A percentile compares a stretch with the other conserved stretches of the same genome.
Evolutionary conservation across 2,113 vertebrate genomes (phyloP).

Genomic region (Chascanopsetta lugubris): DNA sequence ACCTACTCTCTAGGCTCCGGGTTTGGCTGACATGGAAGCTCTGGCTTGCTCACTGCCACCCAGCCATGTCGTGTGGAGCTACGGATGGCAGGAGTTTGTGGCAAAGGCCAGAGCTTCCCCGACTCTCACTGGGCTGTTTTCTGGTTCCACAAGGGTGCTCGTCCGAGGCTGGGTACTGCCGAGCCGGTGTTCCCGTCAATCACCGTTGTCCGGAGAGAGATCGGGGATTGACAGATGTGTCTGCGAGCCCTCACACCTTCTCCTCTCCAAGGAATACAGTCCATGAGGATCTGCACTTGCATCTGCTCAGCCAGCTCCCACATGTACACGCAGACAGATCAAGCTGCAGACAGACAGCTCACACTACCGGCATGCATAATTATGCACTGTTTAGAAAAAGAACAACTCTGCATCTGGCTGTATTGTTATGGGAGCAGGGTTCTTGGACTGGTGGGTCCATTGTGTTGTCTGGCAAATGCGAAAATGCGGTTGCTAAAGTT

Average conservation of each 20-base stretch:
- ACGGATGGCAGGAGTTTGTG: conserved; percentile 64
- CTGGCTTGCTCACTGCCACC: conserved; percentile 75
- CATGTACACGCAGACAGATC: conserved; percentile 35
- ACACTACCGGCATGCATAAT: conserved; percentile 40
- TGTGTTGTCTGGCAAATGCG: conserved; percentile 70
- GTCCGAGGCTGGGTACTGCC: conserved; percentile 45
- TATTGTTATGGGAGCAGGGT: conserved; percentile 40
- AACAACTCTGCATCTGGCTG: conserved; percentile 41
- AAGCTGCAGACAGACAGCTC: conserved; percentile 45
- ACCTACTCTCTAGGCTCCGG: conserved; percentile 65
- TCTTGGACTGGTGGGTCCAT: conserved; percentile 65
- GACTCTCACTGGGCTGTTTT: conserved; percentile 46
- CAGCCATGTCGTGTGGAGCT: conserved; percentile 73
- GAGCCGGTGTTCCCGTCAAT: conserved; percentile 67
- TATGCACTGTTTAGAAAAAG: conserved; percentile 21
- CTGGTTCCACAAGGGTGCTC: conserved; percentile 67
- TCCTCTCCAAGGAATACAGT: conserved; percentile 55
- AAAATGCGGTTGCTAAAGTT: conserved; percentile 64
- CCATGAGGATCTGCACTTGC: conserved; percentile 30
- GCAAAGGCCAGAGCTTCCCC: conserved; percentile 58
- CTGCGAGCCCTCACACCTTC: conserved; percentile 44
- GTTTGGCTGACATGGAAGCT: conserved; percentile 72
- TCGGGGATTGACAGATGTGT: conserved; percentile 58
- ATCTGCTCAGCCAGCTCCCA: conserved; percentile 33
- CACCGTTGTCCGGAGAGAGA: conserved; percentile 48